Evolutionary conservation across 2,113 vertebrate species (phyloP).

Genomic region (Nothoprocta perdicaria): DNA sequence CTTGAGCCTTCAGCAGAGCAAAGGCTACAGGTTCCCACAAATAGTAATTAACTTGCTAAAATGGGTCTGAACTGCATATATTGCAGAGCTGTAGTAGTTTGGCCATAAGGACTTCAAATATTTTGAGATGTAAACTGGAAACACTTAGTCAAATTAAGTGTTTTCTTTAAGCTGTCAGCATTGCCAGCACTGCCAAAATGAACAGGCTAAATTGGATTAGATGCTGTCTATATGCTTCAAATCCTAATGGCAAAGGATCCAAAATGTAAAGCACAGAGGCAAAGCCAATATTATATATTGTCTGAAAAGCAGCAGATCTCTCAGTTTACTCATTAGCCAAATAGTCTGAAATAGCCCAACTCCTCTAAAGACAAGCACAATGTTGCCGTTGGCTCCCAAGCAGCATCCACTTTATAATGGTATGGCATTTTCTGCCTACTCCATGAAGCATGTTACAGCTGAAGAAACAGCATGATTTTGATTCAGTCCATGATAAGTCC

Average conservation of each 20-base stretch:
- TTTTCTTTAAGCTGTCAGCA: conserved; percentile 70
- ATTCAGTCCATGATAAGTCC: neutral
- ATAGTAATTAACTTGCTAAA: conserved; percentile 50
- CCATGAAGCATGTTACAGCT: neutral
- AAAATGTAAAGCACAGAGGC: conserved; percentile 54
- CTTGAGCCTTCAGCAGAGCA: conserved; percentile 4
- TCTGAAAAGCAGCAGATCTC: conserved; percentile 43
- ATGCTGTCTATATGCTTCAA: conserved; percentile 59
- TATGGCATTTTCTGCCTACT: neutral
- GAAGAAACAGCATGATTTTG: neutral
- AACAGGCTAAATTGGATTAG: conserved; percentile 70
- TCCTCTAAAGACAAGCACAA: neutral
- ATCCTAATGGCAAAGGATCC: conserved; percentile 53
- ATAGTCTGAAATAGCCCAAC: conserved; percentile 46
- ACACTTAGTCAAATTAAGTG: conserved; percentile 73
- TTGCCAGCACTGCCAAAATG: conserved; percentile 48
- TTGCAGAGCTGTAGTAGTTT: conserved; percentile 26
- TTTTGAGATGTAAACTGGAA: conserved; percentile 65
- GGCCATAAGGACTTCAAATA: conserved; percentile 60
- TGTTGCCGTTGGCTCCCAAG: neutral
- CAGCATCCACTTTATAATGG: neutral
- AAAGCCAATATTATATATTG: conserved; percentile 57
- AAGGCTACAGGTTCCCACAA: neutral
- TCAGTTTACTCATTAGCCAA: conserved; percentile 37
- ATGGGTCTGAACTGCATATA: conserved; percentile 28